phyloP scores from a whole-genome alignment of 2,113 vertebrate genomes.

The Psittacula cyanocephala region DNA sequence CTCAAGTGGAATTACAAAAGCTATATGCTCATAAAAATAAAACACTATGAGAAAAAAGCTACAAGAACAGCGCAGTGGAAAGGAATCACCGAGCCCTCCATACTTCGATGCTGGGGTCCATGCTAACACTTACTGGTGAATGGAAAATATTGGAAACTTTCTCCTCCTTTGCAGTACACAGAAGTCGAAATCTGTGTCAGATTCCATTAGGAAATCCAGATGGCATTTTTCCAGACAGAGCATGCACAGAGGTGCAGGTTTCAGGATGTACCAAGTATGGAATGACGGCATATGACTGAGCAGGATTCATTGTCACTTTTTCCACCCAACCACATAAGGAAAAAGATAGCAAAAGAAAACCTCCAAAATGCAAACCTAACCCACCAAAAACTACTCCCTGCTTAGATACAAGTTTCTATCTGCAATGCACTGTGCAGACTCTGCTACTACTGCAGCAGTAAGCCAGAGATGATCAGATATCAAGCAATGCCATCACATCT shows the following conservation, averaged over 20 bases:
- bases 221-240: background rate
- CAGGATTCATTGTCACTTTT: background rate
- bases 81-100: background rate
- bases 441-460: background rate
- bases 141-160: background rate
- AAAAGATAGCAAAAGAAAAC: background rate
- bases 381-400: background rate
- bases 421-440: background rate
- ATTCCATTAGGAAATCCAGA: background rate
- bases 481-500: background rate
- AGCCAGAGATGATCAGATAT: background rate
- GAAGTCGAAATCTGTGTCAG: background rate
- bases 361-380: background rate
- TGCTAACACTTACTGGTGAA: background rate
- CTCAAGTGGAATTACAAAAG: background rate
- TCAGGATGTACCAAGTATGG: background rate
- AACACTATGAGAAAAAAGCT: background rate
- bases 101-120: background rate
- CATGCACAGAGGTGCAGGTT: background rate
- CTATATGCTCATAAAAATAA: background rate
- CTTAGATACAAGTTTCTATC: background rate
- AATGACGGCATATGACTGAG: background rate
- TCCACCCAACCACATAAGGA: background rate
- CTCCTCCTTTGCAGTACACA: background rate
- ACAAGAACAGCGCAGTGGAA: background rate